Percentiles rank a stretch among this genome's conserved stretches.
Evolutionary conservation across 2,797 vertebrate species (phyloP).

Genomic region (Rhodeus uyekii): DNA sequence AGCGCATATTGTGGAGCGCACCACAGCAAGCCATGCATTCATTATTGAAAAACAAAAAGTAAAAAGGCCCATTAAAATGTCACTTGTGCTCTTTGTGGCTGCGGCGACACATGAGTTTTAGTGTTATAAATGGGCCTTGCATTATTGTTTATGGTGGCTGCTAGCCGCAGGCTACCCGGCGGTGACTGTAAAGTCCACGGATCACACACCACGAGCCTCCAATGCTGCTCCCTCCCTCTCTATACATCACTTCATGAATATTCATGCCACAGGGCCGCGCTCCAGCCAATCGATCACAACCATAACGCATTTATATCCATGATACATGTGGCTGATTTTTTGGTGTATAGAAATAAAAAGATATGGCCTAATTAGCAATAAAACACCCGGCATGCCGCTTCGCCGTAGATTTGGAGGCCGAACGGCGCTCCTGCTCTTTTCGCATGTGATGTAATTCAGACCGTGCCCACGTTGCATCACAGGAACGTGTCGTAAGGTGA

Average conservation of each 20-base stretch:
- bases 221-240: constrained; percentile 32
- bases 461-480: constrained; percentile 44
- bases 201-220: constrained; percentile 46
- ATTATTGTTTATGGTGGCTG: constrained; percentile 62
- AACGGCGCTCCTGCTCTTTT: constrained; percentile 18
- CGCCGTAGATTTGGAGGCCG: constrained; percentile 18
- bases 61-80: constrained; percentile 67
- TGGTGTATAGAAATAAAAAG: constrained; percentile 53
- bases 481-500: constrained; percentile 30
- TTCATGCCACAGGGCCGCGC: constrained; percentile 55
- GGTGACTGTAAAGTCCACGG: constrained; percentile 57
- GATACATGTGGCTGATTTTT: constrained; percentile 60
- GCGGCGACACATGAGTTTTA: constrained; percentile 52
- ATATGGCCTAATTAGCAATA: constrained; percentile 62
- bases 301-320: constrained; percentile 57
- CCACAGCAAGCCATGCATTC: constrained; percentile 56
- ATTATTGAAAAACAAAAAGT: constrained; percentile 65
- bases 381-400: constrained; percentile 35
- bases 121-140: constrained; percentile 61
- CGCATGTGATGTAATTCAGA: constrained; percentile 56
- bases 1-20: constrained; percentile 36
- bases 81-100: constrained; percentile 59
- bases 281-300: constrained; percentile 55
- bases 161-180: constrained; percentile 59
- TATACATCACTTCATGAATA: constrained; percentile 58